Percentiles rank a stretch among this genome's conserved stretches.
Evolutionary conservation across 2,113 vertebrate genomes (phyloP).

Genomic region (Mixornis gularis): DNA sequence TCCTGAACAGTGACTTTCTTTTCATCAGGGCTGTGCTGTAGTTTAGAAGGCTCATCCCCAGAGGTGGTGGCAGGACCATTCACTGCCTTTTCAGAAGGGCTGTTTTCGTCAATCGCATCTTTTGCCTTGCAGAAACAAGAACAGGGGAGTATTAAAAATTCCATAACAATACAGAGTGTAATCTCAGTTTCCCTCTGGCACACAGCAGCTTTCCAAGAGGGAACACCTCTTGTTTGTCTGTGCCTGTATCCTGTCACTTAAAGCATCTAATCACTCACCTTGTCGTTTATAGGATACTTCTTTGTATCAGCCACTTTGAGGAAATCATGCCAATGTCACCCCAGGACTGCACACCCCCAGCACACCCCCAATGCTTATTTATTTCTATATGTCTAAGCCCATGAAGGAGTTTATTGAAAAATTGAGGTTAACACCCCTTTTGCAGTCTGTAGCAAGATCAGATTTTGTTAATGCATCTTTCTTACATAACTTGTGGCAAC

Average conservation of each 20-base stretch:
- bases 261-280: background rate
- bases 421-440: background rate
- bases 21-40: constrained; percentile 76
- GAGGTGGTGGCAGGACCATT: constrained; percentile 81
- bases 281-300: rapidly evolving
- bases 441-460: background rate
- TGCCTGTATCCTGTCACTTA: background rate
- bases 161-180: rapidly evolving
- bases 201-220: background rate
- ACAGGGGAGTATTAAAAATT: background rate
- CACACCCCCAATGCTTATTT: background rate
- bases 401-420: background rate
- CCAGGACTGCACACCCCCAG: background rate
- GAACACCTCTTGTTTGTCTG: background rate
- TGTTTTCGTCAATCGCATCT: constrained; percentile 87
- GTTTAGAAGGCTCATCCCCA: constrained; percentile 75
- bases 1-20: constrained; percentile 75
- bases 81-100: constrained; percentile 76
- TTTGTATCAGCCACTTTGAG: background rate
- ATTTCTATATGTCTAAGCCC: background rate
- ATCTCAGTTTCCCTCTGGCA: background rate
- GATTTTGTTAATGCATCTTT: background rate
- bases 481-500: background rate
- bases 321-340: rapidly evolving
- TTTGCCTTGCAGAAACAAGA: constrained; percentile 72